Evolutionary conservation across 2,113 vertebrate genomes (phyloP).

Genomic region (Hippopotamus amphibius): DNA sequence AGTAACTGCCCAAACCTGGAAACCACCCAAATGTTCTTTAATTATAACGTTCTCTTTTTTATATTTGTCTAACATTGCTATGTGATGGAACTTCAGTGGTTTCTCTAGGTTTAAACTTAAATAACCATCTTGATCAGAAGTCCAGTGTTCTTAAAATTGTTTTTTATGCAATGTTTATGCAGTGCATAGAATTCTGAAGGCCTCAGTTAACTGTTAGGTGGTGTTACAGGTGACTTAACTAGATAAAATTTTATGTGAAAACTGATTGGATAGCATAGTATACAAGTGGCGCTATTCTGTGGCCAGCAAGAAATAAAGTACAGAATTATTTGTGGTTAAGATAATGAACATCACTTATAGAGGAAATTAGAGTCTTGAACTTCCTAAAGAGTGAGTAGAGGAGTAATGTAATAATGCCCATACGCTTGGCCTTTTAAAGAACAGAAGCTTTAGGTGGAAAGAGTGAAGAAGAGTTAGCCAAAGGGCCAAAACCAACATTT

Average conservation of each 20-base stretch:
- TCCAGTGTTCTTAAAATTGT: not conserved
- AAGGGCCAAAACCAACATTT: not conserved
- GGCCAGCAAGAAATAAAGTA: not conserved
- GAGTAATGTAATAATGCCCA: not conserved
- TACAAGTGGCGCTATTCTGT: not conserved
- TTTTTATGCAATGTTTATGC: not conserved
- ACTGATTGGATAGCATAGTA: not conserved
- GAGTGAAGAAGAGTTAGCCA: not conserved
- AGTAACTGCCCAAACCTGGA: not conserved
- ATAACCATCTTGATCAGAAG: not conserved
- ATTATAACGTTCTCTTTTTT: not conserved
- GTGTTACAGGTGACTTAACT: not conserved
- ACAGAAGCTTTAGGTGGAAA: not conserved
- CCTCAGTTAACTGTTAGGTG: not conserved
- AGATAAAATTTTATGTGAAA: not conserved
- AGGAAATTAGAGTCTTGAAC: not conserved
- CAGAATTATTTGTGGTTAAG: not conserved
- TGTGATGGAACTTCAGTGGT: not conserved
- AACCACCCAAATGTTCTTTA: not conserved
- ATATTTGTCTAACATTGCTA: not conserved
- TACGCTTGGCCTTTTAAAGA: not conserved
- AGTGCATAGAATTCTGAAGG: not conserved
- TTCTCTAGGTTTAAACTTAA: not conserved
- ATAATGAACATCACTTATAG: not conserved
- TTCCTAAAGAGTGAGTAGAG: not conserved